Conservation (phyloP, 2,888 invertebrate genomes). For the Aleiodes alternator region DNA sequence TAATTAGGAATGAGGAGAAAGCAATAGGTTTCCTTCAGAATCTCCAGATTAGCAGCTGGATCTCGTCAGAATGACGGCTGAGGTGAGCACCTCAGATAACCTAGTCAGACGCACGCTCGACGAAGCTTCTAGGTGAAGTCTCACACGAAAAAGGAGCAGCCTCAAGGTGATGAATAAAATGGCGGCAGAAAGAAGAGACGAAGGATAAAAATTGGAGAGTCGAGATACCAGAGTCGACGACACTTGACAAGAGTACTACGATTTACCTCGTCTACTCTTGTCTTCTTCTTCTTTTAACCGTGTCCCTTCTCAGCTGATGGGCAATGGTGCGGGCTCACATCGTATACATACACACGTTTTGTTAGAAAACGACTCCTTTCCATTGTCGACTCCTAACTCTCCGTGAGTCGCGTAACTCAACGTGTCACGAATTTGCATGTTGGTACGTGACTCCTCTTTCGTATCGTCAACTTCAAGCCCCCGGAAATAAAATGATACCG, state of each 20-base stretch:
- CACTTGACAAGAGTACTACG: conserved; percentile 17
- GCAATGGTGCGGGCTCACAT: conserved; percentile 18
- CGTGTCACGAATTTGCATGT: conserved; percentile 36
- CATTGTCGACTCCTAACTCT: conserved; percentile 26
- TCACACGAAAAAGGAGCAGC: no score
- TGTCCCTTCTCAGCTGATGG: conserved; percentile 2
- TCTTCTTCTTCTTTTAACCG: not conserved
- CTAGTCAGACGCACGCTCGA: not conserved
- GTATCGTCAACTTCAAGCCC: conserved; percentile 15
- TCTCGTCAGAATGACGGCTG: no score
- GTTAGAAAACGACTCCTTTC: conserved; percentile 31
- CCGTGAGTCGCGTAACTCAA: conserved; percentile 37
- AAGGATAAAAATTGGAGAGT: conserved; percentile 20
- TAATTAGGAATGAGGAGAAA: no score
- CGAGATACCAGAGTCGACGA: conserved; percentile 21
- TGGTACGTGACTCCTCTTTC: conserved; percentile 5
- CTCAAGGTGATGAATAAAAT: no score
- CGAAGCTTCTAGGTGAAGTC: conserved; percentile 9
- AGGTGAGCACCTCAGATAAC: no score
- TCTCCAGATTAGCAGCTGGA: no score
- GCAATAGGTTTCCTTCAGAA: no score
- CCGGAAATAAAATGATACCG: conserved; percentile 23
- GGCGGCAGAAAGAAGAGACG: not conserved
- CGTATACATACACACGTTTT: not conserved
- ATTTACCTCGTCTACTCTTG: conserved; percentile 17